phyloP scores from a whole-genome alignment of 2,797 vertebrate species.

The Amniataba percoides region DNA sequence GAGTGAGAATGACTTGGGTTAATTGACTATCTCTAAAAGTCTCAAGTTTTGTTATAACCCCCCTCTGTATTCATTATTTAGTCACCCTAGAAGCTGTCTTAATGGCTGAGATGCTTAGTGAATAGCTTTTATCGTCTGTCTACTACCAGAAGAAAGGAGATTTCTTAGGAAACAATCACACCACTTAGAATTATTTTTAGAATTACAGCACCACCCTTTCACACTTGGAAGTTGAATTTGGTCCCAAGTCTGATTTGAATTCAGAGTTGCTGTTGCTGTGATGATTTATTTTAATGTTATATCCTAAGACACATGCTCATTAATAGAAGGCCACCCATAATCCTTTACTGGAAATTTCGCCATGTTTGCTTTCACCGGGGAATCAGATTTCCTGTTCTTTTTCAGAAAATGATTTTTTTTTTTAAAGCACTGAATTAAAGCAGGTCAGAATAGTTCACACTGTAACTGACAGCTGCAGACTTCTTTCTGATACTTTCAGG shows the following conservation, averaged over 20 bases:
- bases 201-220: constrained; percentile 10
- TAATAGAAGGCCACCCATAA: constrained; percentile 19
- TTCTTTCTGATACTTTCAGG: constrained; percentile 29
- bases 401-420: constrained; percentile 8
- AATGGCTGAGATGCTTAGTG: neutral
- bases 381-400: constrained; percentile 28
- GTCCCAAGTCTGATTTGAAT: constrained; percentile 17
- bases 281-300: constrained; percentile 29
- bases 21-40: constrained; percentile 8
- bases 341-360: constrained; percentile 27
- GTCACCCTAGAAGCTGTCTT: neutral
- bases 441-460: constrained; percentile 34
- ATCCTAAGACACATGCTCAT: constrained; percentile 24
- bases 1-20: neutral
- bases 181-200: neutral
- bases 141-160: neutral
- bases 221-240: neutral
- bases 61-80: neutral
- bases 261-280: neutral
- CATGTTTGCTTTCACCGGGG: constrained; percentile 10
- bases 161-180: constrained; percentile 6
- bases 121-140: constrained; percentile 11
- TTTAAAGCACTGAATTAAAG: constrained; percentile 32
- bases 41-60: neutral
- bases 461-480: constrained; percentile 38